Conservation (phyloP, 2,888 invertebrate genomes). For the Nycteola revayana region DNA sequence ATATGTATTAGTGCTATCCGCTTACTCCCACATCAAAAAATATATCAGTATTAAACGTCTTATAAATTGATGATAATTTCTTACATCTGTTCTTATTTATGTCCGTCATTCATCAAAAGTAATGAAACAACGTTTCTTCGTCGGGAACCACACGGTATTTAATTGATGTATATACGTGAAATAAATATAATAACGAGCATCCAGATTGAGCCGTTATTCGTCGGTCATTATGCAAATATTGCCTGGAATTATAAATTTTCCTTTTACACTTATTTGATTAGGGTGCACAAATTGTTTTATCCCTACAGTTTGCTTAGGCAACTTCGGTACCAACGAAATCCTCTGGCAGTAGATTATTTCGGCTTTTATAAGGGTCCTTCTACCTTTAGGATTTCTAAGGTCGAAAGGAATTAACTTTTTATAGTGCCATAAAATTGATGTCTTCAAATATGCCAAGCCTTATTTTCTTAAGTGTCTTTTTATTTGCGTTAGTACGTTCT, state of each 20-base stretch:
- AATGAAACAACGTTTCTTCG: not conserved
- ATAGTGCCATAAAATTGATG: constrained; percentile 28
- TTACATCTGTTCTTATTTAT: not conserved
- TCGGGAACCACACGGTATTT: not conserved
- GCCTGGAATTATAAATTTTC: constrained; percentile 59
- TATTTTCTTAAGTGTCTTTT: constrained; percentile 28
- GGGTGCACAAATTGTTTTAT: constrained; percentile 67
- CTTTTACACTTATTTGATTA: constrained; percentile 68
- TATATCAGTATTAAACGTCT: too few species aligned
- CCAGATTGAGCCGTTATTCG: constrained; percentile 58
- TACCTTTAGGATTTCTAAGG: constrained; percentile 32
- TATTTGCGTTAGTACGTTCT: constrained; percentile 26
- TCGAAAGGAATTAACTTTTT: constrained; percentile 34
- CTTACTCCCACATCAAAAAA: too few species aligned
- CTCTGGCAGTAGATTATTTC: constrained; percentile 39
- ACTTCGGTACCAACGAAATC: constrained; percentile 34
- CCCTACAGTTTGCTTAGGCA: constrained; percentile 51
- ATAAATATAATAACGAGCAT: constrained; percentile 38
- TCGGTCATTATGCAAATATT: constrained; percentile 64
- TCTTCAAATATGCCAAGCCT: constrained; percentile 24
- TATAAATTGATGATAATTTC: too few species aligned
- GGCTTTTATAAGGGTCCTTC: constrained; percentile 34
- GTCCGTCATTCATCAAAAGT: not conserved
- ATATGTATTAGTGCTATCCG: too few species aligned
- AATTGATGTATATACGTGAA: constrained; percentile 33